Evolutionary conservation across 2,888 invertebrate genomes (phyloP).

Genomic region (Axea sp.): DNA sequence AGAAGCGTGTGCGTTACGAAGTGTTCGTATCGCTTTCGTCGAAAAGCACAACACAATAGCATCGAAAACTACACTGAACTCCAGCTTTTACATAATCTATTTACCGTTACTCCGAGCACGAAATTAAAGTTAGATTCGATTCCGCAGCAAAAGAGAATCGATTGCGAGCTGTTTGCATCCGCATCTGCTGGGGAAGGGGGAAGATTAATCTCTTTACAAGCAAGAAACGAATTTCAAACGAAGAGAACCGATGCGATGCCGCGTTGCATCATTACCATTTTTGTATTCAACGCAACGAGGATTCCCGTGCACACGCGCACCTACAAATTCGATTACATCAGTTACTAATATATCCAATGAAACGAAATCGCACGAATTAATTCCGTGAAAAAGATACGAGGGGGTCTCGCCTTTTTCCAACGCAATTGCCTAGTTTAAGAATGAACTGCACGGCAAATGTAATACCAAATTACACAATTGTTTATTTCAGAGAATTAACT

Average conservation of each 20-base stretch:
- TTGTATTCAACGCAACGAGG: slow-evolving; percentile 12
- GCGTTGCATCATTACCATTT: slow-evolving; percentile 41
- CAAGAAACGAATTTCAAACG: slow-evolving; percentile 51
- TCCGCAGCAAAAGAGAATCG: slow-evolving; percentile 54
- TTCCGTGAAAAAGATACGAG: background rate
- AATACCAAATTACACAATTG: too few relatives aligned
- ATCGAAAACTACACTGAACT: slow-evolving; percentile 54
- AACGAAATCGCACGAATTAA: slow-evolving; percentile 29
- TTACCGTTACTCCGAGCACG: slow-evolving; percentile 58
- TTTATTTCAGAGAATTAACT: too few relatives aligned
- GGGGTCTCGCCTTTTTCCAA: background rate
- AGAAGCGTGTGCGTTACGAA: slow-evolving; percentile 28
- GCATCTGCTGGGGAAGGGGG: slow-evolving; percentile 55
- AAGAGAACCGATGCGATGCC: slow-evolving; percentile 33
- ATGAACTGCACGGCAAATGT: background rate
- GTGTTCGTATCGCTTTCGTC: slow-evolving; percentile 56
- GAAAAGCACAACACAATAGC: slow-evolving; percentile 59
- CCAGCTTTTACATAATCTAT: slow-evolving; percentile 62
- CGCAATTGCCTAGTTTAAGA: background rate
- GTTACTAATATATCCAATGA: slow-evolving; percentile 37
- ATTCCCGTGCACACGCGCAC: background rate
- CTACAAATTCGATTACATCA: slow-evolving; percentile 34
- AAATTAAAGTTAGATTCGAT: slow-evolving; percentile 62
- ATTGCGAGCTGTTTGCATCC: slow-evolving; percentile 55
- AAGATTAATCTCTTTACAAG: slow-evolving; percentile 59